These are phyloP conservation scores for Lycopodina hypogea DNA, from an alignment of 37 sponge, comb jelly and placozoan species.

Conservation along the genomic window DNA sequence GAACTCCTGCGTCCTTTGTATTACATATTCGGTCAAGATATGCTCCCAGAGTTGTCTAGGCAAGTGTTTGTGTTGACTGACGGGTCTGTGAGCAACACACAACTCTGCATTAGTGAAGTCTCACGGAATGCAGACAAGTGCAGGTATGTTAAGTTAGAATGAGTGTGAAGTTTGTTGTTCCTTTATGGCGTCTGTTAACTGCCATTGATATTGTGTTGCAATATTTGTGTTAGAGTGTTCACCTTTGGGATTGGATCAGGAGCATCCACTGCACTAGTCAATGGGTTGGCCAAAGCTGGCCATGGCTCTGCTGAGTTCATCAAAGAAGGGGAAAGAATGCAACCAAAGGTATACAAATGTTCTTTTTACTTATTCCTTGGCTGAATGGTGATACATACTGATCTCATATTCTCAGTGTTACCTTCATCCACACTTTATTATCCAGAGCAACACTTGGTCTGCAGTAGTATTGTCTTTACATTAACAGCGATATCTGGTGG, in stretches of 20 bases:
- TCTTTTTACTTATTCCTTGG: not conserved
- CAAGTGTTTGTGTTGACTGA: conserved; percentile 84
- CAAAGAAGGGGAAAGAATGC: conserved; percentile 74
- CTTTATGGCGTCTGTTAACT: no score
- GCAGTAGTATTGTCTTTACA: no score
- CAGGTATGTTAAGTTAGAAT: conserved; percentile 22
- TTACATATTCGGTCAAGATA: conserved; percentile 47
- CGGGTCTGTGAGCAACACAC: conserved; percentile 72
- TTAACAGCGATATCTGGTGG: no score
- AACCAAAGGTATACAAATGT: conserved; percentile 59
- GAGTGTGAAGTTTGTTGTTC: no score
- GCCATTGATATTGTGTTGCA: no score
- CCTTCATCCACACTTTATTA: no score
- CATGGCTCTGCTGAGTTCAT: conserved; percentile 73
- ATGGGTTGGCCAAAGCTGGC: conserved; percentile 79
- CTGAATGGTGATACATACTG: no score
- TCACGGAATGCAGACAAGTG: conserved; percentile 28
- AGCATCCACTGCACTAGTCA: conserved; percentile 79
- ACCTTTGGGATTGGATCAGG: conserved; percentile 86
- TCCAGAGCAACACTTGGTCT: no score
- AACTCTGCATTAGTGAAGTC: conserved; percentile 48
- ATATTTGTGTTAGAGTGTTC: conserved; percentile 47
- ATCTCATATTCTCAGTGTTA: no score
- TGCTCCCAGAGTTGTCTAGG: conserved; percentile 40
- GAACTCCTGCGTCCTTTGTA: conserved; percentile 62